Evolutionary conservation across 1,140 invertebrate genomes (phyloP).

Genomic region (Ctenoplectra terminalis): DNA sequence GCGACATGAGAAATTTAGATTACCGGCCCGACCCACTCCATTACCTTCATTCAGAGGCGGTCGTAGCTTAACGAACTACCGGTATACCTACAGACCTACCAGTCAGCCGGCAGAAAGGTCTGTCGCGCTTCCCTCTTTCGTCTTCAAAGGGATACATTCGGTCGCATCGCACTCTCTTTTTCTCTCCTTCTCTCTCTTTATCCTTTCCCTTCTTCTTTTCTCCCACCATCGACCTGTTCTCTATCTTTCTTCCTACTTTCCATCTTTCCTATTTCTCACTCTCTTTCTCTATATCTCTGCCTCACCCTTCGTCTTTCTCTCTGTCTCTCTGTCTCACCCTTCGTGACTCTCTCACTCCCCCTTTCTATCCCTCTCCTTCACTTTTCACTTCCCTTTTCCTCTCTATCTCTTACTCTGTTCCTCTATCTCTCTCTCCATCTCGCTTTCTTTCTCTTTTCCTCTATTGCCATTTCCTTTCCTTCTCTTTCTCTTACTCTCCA

Average conservation of each 20-base stretch:
- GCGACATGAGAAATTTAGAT: conserved; percentile 72
- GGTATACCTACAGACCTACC: conserved; percentile 50
- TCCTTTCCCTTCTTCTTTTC: too few species aligned
- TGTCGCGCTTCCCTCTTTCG: conserved; percentile 40
- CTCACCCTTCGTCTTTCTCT: too few species aligned
- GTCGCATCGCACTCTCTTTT: neutral
- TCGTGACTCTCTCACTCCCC: too few species aligned
- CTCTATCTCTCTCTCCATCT: too few species aligned
- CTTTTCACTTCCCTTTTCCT: too few species aligned
- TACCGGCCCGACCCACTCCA: conserved; percentile 65
- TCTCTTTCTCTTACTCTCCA: too few species aligned
- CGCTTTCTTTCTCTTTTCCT: too few species aligned
- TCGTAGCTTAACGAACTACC: conserved; percentile 66
- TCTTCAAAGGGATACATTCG: conserved; percentile 53
- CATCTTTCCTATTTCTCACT: neutral
- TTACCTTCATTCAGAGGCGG: conserved; percentile 66
- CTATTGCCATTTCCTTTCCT: too few species aligned
- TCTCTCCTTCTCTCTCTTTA: neutral
- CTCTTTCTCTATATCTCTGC: too few species aligned
- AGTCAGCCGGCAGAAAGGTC: conserved; percentile 51
- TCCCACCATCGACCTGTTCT: neutral
- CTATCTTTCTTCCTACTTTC: neutral
- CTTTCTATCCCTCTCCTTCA: too few species aligned
- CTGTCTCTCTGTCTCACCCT: too few species aligned
- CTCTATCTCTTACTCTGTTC: too few species aligned